Evolutionary conservation across 2,113 vertebrate species (phyloP).

Genomic region (Epinephelus lanceolatus): DNA sequence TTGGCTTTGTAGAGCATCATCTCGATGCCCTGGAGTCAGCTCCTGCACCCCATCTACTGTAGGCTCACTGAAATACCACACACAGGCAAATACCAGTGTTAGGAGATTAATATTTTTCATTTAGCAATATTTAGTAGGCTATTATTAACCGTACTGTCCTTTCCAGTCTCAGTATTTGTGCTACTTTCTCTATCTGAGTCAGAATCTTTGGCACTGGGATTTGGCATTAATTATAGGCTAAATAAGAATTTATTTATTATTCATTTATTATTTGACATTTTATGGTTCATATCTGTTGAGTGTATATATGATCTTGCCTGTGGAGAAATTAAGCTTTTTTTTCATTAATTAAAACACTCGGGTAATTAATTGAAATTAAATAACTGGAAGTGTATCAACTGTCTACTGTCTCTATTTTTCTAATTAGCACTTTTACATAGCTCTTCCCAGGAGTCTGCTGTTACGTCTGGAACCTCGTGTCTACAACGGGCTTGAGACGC

Average conservation of each 20-base stretch:
- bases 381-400: neutral
- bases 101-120: neutral
- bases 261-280: neutral
- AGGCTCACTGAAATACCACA: neutral
- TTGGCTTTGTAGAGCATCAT: conserved; percentile 33
- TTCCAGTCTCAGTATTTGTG: neutral
- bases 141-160: neutral
- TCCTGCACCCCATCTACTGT: conserved; percentile 14
- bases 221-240: neutral
- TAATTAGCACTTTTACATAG: no score
- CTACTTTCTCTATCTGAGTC: neutral
- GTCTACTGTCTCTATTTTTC: neutral
- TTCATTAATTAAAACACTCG: neutral
- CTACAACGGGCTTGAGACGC: no score
- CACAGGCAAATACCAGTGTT: neutral
- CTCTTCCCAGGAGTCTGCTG: no score
- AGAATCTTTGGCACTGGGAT: no score
- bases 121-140: neutral
- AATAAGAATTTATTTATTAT: neutral
- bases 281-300: no score
- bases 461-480: no score
- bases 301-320: neutral
- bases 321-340: neutral
- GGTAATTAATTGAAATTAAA: neutral
- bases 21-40: conserved; percentile 35